Evolutionary conservation across 2,797 vertebrate species (phyloP), one percentile per base, ranked within the genome.

Genomic region (Malacoctenus gilli): DNA sequence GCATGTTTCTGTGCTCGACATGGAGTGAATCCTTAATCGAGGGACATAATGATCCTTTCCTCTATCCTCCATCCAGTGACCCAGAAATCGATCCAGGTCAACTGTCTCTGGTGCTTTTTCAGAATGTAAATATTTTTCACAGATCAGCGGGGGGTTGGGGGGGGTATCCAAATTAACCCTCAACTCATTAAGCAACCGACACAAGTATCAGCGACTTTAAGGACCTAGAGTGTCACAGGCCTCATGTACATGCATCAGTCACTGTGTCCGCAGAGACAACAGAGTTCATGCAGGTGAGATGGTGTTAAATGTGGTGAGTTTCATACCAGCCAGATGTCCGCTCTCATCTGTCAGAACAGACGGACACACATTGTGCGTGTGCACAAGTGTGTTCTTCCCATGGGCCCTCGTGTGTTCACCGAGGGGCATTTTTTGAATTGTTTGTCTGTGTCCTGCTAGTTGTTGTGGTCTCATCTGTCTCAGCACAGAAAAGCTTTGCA

Each of bases 271-370:
- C 46, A 54, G 49, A 34, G 31, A 41, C 19, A 46, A 25, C 13
- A 25, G 21, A 39, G 1, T 56, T 47, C 20, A 31, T 12, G n/a
- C 23, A 51, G 16, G 36, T 12, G 51, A 13, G 52, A 9, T 12
- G 0, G 6, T n/a, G 32, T 20, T 21, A 32, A 16, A 60, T 44
- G 7, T 21, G 5, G 10, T 40, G 15, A 12, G 8, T 55, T 56
- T 59, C 19, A 37, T 11, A 60, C 23, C 51, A 8, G 48, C 46
- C 58, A 75, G 42, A 55, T 53, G 39, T 68, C 65, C 49, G 44
- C 35, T 61, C 16, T 56, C 36, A 50, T 79, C 59, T 67, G 47
- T 61, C 50, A 64, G 23, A 35, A 28, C 23, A 56, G 8, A 51
- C 18, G 36, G 13, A 34, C 30, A 19, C 4, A n/a, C 9, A 9